Evolutionary conservation across 2,797 vertebrate species (phyloP).

Genomic region (Chiropotes sagulatus): DNA sequence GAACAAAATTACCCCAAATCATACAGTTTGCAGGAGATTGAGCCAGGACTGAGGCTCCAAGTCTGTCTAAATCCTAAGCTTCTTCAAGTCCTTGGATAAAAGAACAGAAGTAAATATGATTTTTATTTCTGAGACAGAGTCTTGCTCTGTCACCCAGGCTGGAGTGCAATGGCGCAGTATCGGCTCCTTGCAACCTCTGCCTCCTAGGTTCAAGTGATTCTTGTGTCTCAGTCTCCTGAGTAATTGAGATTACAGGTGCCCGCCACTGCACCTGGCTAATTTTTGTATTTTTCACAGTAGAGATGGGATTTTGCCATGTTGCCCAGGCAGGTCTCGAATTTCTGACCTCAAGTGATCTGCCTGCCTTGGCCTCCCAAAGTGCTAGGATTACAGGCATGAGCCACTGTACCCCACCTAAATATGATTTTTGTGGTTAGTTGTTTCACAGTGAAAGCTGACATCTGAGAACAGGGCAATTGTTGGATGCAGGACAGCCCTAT

Average conservation of each 20-base stretch:
- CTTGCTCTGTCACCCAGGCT: not conserved
- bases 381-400: not conserved
- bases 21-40: not conserved
- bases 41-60: not conserved
- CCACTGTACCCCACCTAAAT: not conserved
- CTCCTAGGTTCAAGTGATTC: not conserved
- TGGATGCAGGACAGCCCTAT: not conserved
- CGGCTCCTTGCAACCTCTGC: not conserved
- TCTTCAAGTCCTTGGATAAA: not conserved
- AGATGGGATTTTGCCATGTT: not conserved
- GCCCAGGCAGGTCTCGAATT: not conserved
- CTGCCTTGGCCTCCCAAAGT: not conserved
- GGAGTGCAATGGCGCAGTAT: not conserved
- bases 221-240: not conserved
- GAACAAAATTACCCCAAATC: not conserved
- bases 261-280: not conserved
- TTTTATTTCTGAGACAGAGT: not conserved
- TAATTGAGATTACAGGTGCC: not conserved
- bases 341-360: not conserved
- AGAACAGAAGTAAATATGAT: not conserved
- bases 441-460: not conserved
- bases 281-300: not conserved
- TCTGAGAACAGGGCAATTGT: not conserved
- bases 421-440: not conserved
- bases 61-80: not conserved